A percentile compares a stretch with the other conserved stretches of the same genome.
These are phyloP conservation scores for Syngnathus floridae DNA, from an alignment of 2,113 vertebrate genomes.

Conservation along the genomic window DNA sequence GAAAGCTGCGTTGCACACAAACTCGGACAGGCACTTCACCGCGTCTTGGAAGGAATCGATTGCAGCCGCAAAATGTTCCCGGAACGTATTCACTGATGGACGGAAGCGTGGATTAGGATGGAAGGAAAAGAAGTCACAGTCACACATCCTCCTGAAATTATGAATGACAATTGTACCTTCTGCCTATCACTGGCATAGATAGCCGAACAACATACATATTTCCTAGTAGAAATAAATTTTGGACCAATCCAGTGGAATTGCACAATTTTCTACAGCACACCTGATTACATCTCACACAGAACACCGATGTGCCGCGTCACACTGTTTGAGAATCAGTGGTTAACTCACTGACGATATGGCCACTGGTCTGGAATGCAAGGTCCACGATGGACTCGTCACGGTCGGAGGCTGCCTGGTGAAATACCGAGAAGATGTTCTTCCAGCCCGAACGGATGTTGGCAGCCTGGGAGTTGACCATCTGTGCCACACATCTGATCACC, in stretches of 20 bases:
- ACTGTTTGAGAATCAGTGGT: neutral
- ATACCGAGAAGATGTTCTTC: conserved; percentile 98
- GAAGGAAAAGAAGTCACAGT: neutral
- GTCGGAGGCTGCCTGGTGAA: conserved; percentile 92
- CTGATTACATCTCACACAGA: too few species aligned
- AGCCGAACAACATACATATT: too few species aligned
- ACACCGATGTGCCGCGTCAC: too few species aligned
- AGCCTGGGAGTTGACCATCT: conserved; percentile 97
- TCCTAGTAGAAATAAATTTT: too few species aligned
- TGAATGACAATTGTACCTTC: too few species aligned
- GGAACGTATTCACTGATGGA: conserved; percentile 83
- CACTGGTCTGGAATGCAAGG: conserved; percentile 91
- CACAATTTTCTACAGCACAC: too few species aligned
- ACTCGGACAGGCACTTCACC: conserved; percentile 95
- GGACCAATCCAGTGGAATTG: too few species aligned
- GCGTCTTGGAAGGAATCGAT: conserved; percentile 98
- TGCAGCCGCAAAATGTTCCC: conserved; percentile 89
- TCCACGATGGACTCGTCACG: conserved; percentile 92
- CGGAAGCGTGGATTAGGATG: neutral
- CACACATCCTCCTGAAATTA: too few species aligned
- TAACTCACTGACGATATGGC: conserved; percentile 91
- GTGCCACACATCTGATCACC: conserved; percentile 93
- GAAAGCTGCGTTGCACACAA: conserved; percentile 92
- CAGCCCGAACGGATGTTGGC: conserved; percentile 97
- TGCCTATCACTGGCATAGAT: too few species aligned